Evolutionary conservation across 2,113 vertebrate genomes (phyloP), one percentile per base, ranked within the genome.

Genomic region (Nymphicus hollandicus): DNA sequence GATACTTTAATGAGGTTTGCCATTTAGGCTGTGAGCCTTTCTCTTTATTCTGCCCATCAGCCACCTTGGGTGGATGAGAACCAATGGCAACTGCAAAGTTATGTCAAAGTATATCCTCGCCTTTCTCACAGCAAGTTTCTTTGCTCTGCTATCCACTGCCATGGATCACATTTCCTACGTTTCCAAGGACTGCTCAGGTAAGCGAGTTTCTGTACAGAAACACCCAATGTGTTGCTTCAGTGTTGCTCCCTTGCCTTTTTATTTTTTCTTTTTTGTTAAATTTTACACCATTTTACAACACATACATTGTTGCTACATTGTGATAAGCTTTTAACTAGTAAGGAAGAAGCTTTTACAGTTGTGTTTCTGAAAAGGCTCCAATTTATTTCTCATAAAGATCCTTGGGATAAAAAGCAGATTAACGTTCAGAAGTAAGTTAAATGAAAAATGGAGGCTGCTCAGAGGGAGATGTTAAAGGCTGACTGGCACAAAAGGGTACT

Each of bases 371-470:
- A 96, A 97, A 96, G 69, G 25, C 79, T 96, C 91, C 96, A 91
- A 86, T 95, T 95, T 95, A 94, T 94, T 95, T 88, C 66, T 97
- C 72, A 93, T 66, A 96, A 95, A 96, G 88, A 95, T 96, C 78
- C 46, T 94, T 55, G 61, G 81, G 89, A 96, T 96, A 80, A 97
- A 97, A 94, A 91, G 94, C 86, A 94, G 97, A 97, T 96, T 97
- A 92, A 95, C 33, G 64, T 89, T 97, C 84, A 95, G 96, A 96
- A 95, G 90, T 78, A 96, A 96, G 88, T 88, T 91, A 92, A 96
- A 90, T 72, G 72, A 96, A 97, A 97, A 92, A 95, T 41, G 24
- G 65, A 96, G 72, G 68, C 81, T 95, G 71, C 96, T 95, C 92
- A 82, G 60, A 95, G 89, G 81, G 90, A 94, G 95, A 95, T 77